These are phyloP conservation scores for Molanna angustata DNA, from an alignment of 2,888 invertebrate species.

Conservation along the genomic window DNA sequence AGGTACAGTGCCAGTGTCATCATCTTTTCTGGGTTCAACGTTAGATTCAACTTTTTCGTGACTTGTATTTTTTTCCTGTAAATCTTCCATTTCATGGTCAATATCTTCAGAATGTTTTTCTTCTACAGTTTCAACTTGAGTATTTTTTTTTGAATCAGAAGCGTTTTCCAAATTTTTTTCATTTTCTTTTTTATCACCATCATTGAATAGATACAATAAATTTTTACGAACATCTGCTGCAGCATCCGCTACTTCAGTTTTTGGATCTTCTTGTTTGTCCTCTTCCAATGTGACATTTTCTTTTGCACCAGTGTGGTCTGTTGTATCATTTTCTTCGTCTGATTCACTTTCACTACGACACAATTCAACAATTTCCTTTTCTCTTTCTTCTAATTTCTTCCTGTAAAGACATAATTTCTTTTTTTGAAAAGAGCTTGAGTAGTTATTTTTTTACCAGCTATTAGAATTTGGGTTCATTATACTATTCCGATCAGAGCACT, in stretches of 20 bases:
- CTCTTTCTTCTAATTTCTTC: constrained; percentile 65
- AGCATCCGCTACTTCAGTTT: not conserved
- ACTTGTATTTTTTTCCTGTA: no score
- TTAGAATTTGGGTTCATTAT: no score
- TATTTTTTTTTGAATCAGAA: not conserved
- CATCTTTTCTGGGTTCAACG: no score
- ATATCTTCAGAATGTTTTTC: not conserved
- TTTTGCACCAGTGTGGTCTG: not conserved
- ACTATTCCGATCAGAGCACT: no score
- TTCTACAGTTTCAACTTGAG: not conserved
- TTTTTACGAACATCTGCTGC: not conserved
- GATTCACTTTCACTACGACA: constrained; percentile 71
- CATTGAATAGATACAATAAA: no score
- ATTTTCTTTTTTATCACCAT: not conserved
- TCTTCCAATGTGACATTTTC: not conserved
- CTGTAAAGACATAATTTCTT: no score
- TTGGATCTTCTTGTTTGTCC: no score
- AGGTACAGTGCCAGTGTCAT: no score
- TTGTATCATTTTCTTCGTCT: constrained; percentile 39
- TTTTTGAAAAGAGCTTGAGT: no score
- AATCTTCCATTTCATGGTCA: not conserved
- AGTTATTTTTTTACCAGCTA: no score
- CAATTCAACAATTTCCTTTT: constrained; percentile 70
- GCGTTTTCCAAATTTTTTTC: not conserved
- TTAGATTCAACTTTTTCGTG: no score